A percentile compares a stretch with the other conserved stretches of the same genome.
phyloP scores from a whole-genome alignment of 1,140 invertebrate genomes.

The Dinoponera quadriceps region DNA sequence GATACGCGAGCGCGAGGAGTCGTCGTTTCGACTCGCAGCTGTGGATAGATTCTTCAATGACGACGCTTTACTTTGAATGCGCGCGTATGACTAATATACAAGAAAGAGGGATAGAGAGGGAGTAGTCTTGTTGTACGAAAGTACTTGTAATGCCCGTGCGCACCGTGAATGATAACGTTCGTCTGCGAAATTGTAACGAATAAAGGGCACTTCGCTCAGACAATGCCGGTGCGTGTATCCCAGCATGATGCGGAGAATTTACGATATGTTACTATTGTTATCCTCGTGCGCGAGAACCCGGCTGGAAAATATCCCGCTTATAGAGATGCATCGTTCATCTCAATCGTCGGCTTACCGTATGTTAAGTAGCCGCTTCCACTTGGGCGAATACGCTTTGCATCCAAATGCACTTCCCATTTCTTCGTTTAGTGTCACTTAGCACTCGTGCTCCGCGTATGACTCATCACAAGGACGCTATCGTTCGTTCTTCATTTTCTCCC shows the following conservation, averaged over 20 bases:
- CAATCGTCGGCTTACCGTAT: conserved; percentile 29
- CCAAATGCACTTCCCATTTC: conserved; percentile 47
- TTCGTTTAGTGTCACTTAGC: conserved; percentile 42
- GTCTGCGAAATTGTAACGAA: conserved; percentile 42
- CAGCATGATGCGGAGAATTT: neutral
- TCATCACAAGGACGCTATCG: conserved; percentile 20
- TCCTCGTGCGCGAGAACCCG: neutral
- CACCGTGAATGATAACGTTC: conserved; percentile 1
- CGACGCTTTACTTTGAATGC: conserved; percentile 4
- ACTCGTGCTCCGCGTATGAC: conserved; percentile 26
- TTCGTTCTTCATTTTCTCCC: neutral
- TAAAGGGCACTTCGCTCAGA: conserved; percentile 5
- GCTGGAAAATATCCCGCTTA: conserved; percentile 29
- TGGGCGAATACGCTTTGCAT: conserved; percentile 18
- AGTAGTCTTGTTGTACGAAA: neutral
- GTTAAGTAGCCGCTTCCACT: conserved; percentile 44
- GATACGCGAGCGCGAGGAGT: conserved; percentile 16
- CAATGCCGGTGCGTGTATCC: neutral
- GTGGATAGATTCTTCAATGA: neutral
- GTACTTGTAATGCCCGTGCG: conserved; percentile 2
- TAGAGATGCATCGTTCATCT: conserved; percentile 34
- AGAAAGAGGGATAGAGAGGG: neutral
- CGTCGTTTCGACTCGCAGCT: neutral
- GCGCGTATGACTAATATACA: neutral
- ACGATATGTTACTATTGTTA: conserved; percentile 7